Percentiles rank a stretch among this genome's conserved stretches.
Conservation (phyloP, 1,140 invertebrate genomes). For the roundworm (Caenorhabditis elegans) region DNA sequence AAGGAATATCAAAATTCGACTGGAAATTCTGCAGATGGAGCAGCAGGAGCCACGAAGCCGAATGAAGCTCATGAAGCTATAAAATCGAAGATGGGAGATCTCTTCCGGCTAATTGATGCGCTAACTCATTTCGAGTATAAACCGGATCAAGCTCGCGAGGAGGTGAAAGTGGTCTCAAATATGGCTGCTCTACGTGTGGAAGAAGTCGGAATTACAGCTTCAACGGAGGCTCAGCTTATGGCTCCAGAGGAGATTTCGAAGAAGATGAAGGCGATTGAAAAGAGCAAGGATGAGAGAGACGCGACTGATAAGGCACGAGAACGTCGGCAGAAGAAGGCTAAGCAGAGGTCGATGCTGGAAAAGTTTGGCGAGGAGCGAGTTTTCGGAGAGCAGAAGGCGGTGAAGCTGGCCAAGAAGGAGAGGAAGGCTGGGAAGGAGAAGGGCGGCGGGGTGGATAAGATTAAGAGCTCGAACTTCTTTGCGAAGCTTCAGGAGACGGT, state of each 20-base stretch:
- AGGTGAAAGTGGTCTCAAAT: slow-evolving; percentile 87
- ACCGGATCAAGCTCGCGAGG: slow-evolving; percentile 78
- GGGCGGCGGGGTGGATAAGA: slow-evolving; percentile 14
- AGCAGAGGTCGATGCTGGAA: slow-evolving; percentile 70
- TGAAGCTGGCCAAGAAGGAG: slow-evolving; percentile 34
- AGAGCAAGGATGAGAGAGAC: slow-evolving; percentile 79
- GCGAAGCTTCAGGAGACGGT: slow-evolving; percentile 42
- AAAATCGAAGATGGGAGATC: slow-evolving; percentile 74
- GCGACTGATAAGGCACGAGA: slow-evolving; percentile 86
- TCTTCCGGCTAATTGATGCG: slow-evolving; percentile 87
- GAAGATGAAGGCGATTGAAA: slow-evolving; percentile 72
- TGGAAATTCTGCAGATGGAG: slow-evolving; percentile 71
- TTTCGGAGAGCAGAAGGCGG: slow-evolving; percentile 10
- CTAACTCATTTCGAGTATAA: slow-evolving; percentile 91
- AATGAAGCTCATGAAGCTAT: slow-evolving; percentile 76
- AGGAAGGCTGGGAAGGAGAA: slow-evolving; percentile 2
- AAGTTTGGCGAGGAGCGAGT: slow-evolving; percentile 22
- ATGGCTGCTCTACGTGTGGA: slow-evolving; percentile 87
- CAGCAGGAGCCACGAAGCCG: slow-evolving; percentile 72
- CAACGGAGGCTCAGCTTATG: slow-evolving; percentile 80
- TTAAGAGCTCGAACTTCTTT: slow-evolving; percentile 48
- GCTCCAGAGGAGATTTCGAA: slow-evolving; percentile 86
- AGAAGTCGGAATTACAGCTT: slow-evolving; percentile 83
- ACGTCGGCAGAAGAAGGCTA: slow-evolving; percentile 81
- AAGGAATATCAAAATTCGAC: slow-evolving; percentile 81